phyloP scores from a whole-genome alignment of 2,113 vertebrate species.

The Paradisaea rubra region DNA sequence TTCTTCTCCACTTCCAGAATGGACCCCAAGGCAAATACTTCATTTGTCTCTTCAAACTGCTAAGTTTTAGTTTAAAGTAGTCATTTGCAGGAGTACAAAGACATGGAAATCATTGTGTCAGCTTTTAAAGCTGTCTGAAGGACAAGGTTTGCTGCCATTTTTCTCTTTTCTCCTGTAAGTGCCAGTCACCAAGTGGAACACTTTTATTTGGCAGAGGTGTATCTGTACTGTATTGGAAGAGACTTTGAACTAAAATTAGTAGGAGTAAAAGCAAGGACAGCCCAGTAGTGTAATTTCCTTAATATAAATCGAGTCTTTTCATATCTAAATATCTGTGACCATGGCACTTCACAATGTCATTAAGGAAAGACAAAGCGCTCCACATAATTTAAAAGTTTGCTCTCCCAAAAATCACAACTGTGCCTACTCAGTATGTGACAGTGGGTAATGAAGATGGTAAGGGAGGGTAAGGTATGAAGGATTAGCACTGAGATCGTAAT shows the following conservation, averaged over 20 bases:
- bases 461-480: not conserved
- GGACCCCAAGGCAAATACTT: not conserved
- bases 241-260: not conserved
- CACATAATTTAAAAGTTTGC: not conserved
- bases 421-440: not conserved
- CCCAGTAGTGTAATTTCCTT: not conserved
- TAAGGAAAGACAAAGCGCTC: not conserved
- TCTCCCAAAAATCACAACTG: not conserved
- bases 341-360: not conserved
- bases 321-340: not conserved
- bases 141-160: not conserved
- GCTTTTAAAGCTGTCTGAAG: not conserved
- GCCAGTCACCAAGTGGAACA: not conserved
- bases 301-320: not conserved
- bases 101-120: not conserved
- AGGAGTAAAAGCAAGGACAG: not conserved
- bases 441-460: not conserved
- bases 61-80: not conserved
- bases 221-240: not conserved
- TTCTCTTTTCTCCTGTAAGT: slow-evolving; percentile 13
- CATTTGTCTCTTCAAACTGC: not conserved
- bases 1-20: not conserved
- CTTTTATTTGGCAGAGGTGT: not conserved
- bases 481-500: not conserved
- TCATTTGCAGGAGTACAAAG: not conserved